Base-by-base conservation (phyloP, 2,113 vertebrate species). In the Hydropotes inermis region DNA sequence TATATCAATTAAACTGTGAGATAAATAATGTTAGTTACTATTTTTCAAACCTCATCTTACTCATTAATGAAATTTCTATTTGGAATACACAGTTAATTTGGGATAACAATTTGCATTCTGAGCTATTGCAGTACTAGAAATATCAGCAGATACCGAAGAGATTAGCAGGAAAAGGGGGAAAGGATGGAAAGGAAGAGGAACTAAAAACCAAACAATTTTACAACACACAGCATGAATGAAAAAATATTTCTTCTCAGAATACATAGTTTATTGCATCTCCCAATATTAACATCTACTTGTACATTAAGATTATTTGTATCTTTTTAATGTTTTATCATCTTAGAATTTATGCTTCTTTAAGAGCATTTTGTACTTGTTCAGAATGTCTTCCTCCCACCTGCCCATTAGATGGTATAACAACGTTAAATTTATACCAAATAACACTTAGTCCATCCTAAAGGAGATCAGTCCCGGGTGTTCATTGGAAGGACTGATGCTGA, bases 111-210 rank as follows among this genome's bases (percentile, higher is more conserved):
- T 39, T 92, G 12, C 19, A 4, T 47, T 6, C n/a, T 58, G 6
- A 82, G 7, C 0, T 52, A 55, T 0, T 58, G 5, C 0, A 39
- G 2, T 12, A 30, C 4, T 47, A 43, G 10, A 93, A 87, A 6
- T 1, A 1, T 6, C 7, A 64, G 17, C 33, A 23, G 6, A 0
- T 17, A 27, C 1, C 6, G 21, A 85, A 86, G 27, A 86, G 4
- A 45, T n/a, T 23, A 61, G 1, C 12, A 89, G 7, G 5, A 27
- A 23, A 81, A 60, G 2, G 7, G 25, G 7, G 3, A 88, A 70
- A 83, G 3, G 8, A 52, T 17, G 14, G 6, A 28, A n/a, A 50
- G 15, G 67, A 36, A 89, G 19, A 55, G 2, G 93, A 89, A 33
- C 3, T 3, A 47, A 54, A 87, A 87, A n/a, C 1, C 8, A 36